Evolutionary conservation across 2,888 invertebrate species (phyloP), one percentile per base, ranked within the genome.

Genomic region (Blera fallax): DNA sequence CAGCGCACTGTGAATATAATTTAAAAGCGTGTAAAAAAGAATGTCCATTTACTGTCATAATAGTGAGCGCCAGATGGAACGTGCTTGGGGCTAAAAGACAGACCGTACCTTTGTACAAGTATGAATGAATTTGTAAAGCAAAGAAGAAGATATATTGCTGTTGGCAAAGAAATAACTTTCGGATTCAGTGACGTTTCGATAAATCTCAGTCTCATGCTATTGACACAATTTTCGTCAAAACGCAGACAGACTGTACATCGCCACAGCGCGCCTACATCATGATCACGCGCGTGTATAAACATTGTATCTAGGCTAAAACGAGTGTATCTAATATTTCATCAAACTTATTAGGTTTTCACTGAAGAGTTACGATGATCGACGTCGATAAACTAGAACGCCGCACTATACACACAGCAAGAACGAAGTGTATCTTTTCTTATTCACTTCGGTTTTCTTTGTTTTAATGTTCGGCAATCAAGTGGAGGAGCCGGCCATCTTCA

Each of bases 211-310:
- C 64, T 65, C 37, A 73, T 60, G 77, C 43, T 77, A 77, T 79
- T 83, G 83, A 83, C 83, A 83, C 78, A 65, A 54, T 72, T 83
- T 78, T 58, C 58, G 54, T 82, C 52, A 24, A 78, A 78, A 82
- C 74, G 60, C 58, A 64, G 65, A 70, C 24, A 67, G 34, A 70
- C 56, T 21, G 14, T 18, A 54, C 37, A 21, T 52, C 37, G 27
- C n/a, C n/a, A n/a, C 16, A 24, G 18, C 27, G 24, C 81, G 45
- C 54, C 62, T 62, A 54, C 79, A 65, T 56, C 21, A 76, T 79
- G 32, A 72, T 72, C 65, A 73, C 52, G 58, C 50, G 60, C 60
- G 40, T 58, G 62, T 50, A 16, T 43, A 74, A 45, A 60, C 74
- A 54, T 14, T 29, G 77, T 32, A 82, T 82, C 58, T 83, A 83